Evolutionary conservation across 2,113 vertebrate genomes (phyloP), one percentile per base, ranked within the genome.

Genomic region (Crotalus helleri): DNA sequence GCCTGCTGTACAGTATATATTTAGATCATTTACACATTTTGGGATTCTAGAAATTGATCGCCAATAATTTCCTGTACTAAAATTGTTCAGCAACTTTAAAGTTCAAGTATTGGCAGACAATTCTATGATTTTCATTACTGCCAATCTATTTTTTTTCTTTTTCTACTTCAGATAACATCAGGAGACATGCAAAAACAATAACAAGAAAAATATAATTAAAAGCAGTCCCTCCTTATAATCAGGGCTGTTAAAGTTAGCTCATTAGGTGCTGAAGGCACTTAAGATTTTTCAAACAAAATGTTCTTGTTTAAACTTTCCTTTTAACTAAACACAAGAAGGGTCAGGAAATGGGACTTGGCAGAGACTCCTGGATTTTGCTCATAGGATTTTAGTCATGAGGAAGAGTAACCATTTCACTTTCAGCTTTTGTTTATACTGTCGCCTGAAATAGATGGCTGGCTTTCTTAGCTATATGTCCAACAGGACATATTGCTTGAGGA

Each of bases 221-320:
- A 97, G 91, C 93, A 96, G 96, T n/a, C 94, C 88, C 95, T 85
- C 86, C 88, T 96, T 0, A 92, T 95, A 95, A 95, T 96, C 96
- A 93, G 93, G 90, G 92, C 95, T 94, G 96, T 85, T 92, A 39
- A 89, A 92, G 96, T 95, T 96, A 96, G 95, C 94, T 58, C 92
- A 51, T 88, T 87, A 46, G 4, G 0, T 58, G 93, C 89, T 3
- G 5, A 91, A 97, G 97, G 97, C 96, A 96, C 46, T 81, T 33
- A 69, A 0, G 85, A 85, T 88, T 96, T 97, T 96, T 97, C 97
- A 97, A 97, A 94, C 94, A 97, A 98, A 98, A 97, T 95, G 96
- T 97, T 97, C 94, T 94, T 96, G 19, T 97, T 97, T 96, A 96
- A 97, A 97, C 89, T 92, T 95, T 96, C 93, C 74, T 95, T 94